Base-by-base conservation (phyloP, 2,113 vertebrate species). In the Tauraco erythrolophus region DNA sequence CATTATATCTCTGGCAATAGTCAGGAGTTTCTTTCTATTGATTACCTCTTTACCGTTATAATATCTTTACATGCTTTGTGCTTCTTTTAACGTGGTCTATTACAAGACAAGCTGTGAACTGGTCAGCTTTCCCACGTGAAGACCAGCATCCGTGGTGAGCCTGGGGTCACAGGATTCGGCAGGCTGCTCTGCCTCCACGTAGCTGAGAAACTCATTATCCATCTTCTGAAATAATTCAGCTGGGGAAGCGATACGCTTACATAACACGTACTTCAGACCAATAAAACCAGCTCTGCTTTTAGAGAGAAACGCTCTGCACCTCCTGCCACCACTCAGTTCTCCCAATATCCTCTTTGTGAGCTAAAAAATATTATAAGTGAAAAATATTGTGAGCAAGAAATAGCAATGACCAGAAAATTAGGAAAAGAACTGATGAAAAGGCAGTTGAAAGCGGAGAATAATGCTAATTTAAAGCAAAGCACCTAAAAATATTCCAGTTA, bases 101-200 rank as follows among this genome's bases (percentile, higher is more conserved):
- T 45, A 57, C 8, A 72, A n/a, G 24, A 28, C 21, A 43, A 80
- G 6, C 43, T 80, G 17, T 60, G 56, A 72, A 12, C 14, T 64
- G n/a, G 27, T 57, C 79, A 56, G 10, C 33, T 83, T 83, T 85
- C 60, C 31, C 6, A 8, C 19, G 9, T 33, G 30, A 85, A 88
- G 25, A 23, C 62, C 43, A 57, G n/a, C 18, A 61, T 51, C 24
- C 9, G 16, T 7, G 0, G 6, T n/a, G 41, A 91, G 48, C 19
- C 3, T 0, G 0, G 19, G 19, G 27, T 50, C 48, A 77, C 0
- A 30, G 33, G 61, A 86, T 43, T 57, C 28, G 85, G 66, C 19
- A 53, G 46, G 28, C 54, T 79, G 35, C 46, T 69, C 54, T 75
- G 39, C 39, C 33, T 46, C 0, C 0, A 7, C 23, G 39, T 22